Evolutionary conservation across 2,888 invertebrate species (phyloP), one percentile per base, ranked within the genome.

Genomic region (Ptycholaimellus sp.): DNA sequence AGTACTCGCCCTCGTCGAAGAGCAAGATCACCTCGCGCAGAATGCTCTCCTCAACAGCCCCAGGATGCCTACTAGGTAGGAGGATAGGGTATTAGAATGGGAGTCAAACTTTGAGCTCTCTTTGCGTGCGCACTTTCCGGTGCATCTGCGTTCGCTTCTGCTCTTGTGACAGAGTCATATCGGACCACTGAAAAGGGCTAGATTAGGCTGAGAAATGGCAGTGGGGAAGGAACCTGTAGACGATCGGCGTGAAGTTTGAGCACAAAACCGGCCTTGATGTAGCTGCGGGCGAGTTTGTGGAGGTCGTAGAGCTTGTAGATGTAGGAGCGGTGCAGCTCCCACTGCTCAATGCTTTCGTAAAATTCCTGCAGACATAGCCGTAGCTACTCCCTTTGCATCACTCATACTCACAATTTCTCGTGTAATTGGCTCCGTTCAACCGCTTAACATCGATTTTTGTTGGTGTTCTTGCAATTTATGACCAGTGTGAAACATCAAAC

Each of bases 261-360:
- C 0, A 85, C 76, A 45, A 79, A 77, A 0, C 82, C 93, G n/a
- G 93, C 93, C 65, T 93, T 93, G 0, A 83, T 79, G 63, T 73
- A 83, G 63, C 85, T 85, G 49, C 76, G 75, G 52, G 78, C 76
- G 40, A 74, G 72, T 51, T 78, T 68, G 64, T 93, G 87, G 51
- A 90, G 70, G 51, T 76, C 78, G 51, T 78, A 81, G 40, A 93
- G 65, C 58, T 87, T 85, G 65, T 81, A 75, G n/a, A 82, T 73
- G 59, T 74, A 90, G 42, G 81, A 71, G 49, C 90, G 79, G 59
- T 90, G 90, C 76, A 93, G 79, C 60, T 87, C 85, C 50, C 80
- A 76, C 25, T 85, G 68, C 51, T 77, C 75, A 35, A 87, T 85
- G 59, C 81, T 76, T 36, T 77, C 74, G 61, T 90, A 90, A 64